Evolutionary conservation across 37 sponge, comb jelly and placozoan genomes (phyloP), one percentile per base, ranked within the genome.

Genomic region (Diacarnus erythraeanus): DNA sequence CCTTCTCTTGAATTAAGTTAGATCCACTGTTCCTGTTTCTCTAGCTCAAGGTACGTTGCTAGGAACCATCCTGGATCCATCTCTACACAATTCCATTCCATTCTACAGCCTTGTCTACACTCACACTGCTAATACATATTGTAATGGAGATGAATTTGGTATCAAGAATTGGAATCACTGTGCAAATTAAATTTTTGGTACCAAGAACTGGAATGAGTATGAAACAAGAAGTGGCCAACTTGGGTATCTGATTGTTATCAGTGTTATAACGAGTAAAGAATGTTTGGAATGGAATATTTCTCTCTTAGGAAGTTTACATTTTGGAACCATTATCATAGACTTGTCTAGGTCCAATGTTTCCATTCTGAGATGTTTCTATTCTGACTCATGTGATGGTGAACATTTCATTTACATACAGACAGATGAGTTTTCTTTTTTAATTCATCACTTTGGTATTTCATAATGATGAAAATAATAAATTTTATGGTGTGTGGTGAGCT

Each of bases 1-100:
- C 44, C 31, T n/a, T 9, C 9, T 42, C 23, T 12, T 77, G 30
- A 64, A n/a, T n/a, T n/a, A n/a, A 64, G 34, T 26, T 77, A 26
- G 66, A 77, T 29, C 78, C 78, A 38, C 33, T 26, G 61, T 77
- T 42, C 64, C 78, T 3, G 56, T 77, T 3, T 44, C 78, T 4
- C 78, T 77, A 5, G 78, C 78, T 12, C n/a, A 41, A n/a, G 20
- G 58, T 33, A 36, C 58, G 58, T 25, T 76, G 77, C 54, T 3
- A 20, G 33, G 60, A 76, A 34, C 34, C 21, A 2, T 34, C 35
- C 18, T 76, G 77, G 77, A 12, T 47, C 51, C 51, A 47, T 47
- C 12, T 47, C 6, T 6, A 47, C 51, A 47, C 51, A 12, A 47
- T 12, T 47, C 51, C 51, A 47, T 12, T 47, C 51, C 51, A 39